Evolutionary conservation across 2,888 invertebrate species (phyloP), one percentile per base, ranked within the genome.

Genomic region (Palloptera scutellata): DNA sequence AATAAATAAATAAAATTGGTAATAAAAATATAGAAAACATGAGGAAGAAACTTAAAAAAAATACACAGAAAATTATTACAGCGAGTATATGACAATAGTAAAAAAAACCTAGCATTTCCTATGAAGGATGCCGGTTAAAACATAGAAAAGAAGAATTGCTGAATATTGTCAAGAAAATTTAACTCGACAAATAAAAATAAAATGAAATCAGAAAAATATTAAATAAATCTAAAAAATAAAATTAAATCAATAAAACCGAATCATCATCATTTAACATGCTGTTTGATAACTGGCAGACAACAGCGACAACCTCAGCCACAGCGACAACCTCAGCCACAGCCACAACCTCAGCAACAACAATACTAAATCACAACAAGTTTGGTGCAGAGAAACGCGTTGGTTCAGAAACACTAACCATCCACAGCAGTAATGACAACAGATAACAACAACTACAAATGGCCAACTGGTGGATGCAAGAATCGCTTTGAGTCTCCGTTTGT

Each of bases 1-100:
- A 48, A 48, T 11, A 48, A 48, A 48, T 48, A 48, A 48, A 48
- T 48, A 48, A 48, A 48, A 48, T 15, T 4, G 48, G n/a, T 15
- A 48, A 48, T 48, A 48, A 48, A 48, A 15, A 13, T 12, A 48
- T 48, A 15, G n/a, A 48, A 48, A 48, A 48, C 48, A 48, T 48
- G 48, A 13, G 11, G n/a, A 48, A 15, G 48, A 13, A 48, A 48
- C 13, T 10, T 13, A 48, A 48, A 48, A n/a, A 30, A 30, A 30
- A 4, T 30, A 48, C 6, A n/a, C 12, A 15, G 5, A 48, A 48
- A 48, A 13, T 48, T 48, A 48, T 10, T 15, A 30, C 2, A 48
- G n/a, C 12, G 48, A 8, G n/a, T 11, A 15, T 13, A 11, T 13
- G 9, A 15, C 48, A 15, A 48, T 15, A 48, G 48, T 5, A 48